Percentiles rank a stretch among this genome's conserved stretches.
phyloP scores from a whole-genome alignment of 1,140 invertebrate genomes.

The Aporrectodea caliginosa region DNA sequence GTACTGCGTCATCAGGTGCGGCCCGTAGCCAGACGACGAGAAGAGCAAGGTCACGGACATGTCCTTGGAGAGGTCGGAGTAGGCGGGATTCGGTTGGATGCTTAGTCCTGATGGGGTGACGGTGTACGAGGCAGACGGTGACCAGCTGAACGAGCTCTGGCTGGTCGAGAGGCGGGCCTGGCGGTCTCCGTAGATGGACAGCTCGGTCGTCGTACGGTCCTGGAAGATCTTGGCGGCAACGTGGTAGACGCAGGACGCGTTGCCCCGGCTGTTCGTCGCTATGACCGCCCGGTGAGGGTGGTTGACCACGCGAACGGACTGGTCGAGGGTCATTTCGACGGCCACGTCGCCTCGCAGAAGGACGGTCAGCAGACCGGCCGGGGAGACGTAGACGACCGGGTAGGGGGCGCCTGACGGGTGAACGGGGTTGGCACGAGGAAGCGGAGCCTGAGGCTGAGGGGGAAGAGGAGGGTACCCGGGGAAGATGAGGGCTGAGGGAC shows the following conservation, averaged over 20 bases:
- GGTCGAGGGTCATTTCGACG: slow-evolving; percentile 47
- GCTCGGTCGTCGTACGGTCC: slow-evolving; percentile 38
- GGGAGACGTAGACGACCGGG: background rate
- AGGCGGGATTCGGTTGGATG: slow-evolving; percentile 35
- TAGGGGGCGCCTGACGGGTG: background rate
- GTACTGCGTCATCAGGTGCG: slow-evolving; percentile 38
- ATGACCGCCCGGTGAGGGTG: slow-evolving; percentile 45
- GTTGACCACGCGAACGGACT: slow-evolving; percentile 45
- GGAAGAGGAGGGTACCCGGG: background rate
- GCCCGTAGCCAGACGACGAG: slow-evolving; percentile 39
- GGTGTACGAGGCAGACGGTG: slow-evolving; percentile 34
- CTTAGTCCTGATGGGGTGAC: slow-evolving; percentile 39
- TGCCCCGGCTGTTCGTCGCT: slow-evolving; percentile 42
- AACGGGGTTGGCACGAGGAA: background rate
- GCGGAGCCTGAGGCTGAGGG: no score
- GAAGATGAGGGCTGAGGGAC: background rate
- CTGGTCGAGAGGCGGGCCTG: slow-evolving; percentile 36
- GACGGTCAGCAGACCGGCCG: background rate
- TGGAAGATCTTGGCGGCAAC: slow-evolving; percentile 40
- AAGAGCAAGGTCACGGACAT: slow-evolving; percentile 44
- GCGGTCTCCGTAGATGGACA: slow-evolving; percentile 35
- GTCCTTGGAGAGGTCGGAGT: slow-evolving; percentile 43
- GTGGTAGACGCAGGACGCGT: slow-evolving; percentile 42
- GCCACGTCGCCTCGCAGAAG: slow-evolving; percentile 39
- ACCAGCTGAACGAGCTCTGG: background rate